Base-by-base conservation (phyloP, 2,888 invertebrate species). In the Linhomoeus sp. region DNA sequence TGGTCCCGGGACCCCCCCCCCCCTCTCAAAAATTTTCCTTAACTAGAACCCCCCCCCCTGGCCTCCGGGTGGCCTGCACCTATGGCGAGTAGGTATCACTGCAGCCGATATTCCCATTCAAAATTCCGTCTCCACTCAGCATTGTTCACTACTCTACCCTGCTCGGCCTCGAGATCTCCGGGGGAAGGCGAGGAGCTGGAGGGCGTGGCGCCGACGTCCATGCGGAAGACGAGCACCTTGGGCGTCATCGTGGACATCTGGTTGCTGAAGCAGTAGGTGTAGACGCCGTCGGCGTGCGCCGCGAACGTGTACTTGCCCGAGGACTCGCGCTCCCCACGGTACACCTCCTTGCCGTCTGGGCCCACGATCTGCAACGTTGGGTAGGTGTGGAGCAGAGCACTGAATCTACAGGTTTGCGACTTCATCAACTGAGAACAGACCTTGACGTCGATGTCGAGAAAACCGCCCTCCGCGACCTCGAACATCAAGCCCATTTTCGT, bases 381-480 rank as follows among this genome's bases (percentile, higher is more conserved):
- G n/a, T n/a, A n/a, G n/a, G n/a, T n/a, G n/a, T n/a, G n/a, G n/a
- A n/a, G n/a, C n/a, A n/a, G n/a, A n/a, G n/a, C n/a, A n/a, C n/a
- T n/a, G n/a, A n/a, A n/a, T n/a, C n/a, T n/a, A n/a, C n/a, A n/a
- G n/a, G n/a, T n/a, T n/a, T n/a, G n/a, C n/a, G n/a, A n/a, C n/a
- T n/a, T n/a, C n/a, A n/a, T n/a, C n/a, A n/a, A n/a, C 19, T 17
- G 19, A 37, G 3, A 17, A 37, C 37, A 37, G 3, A 37, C 72
- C 64, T 70, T 70, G 2, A 97, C 83, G 67, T 97, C 97, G 61
- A 99, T 94, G 66, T 99, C 97, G 54, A 94, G 70, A 68, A 99
- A 99, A 43, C 97, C 97, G 54, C 97, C 97, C 70, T 99, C 97
- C 9, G 90, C 86, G 59, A 97, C 94, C 70, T 99, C 94, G 70